These are phyloP conservation scores for Gordius sp. DNA, from an alignment of 2,888 invertebrate genomes.

Conservation along the genomic window DNA sequence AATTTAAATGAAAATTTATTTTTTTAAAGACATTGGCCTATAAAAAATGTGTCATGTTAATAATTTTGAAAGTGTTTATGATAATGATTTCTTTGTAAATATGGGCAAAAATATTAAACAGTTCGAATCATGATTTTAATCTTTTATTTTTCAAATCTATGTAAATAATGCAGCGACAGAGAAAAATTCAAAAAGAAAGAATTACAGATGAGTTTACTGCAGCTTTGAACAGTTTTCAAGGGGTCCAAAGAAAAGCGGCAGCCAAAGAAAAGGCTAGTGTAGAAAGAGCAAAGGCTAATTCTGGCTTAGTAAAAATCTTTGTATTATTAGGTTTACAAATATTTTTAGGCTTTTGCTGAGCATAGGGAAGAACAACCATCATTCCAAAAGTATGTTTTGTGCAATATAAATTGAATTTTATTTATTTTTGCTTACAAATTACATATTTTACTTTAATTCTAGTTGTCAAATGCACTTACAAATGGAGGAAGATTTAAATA, in stretches of 20 bases:
- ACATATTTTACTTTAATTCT: too few species aligned
- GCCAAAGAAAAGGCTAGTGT: constrained; percentile 69
- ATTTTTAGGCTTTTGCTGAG: not conserved
- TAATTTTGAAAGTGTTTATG: too few species aligned
- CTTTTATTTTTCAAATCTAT: constrained; percentile 1
- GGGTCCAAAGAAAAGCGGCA: constrained; percentile 51
- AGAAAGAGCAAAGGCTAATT: constrained; percentile 29
- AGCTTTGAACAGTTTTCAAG: constrained; percentile 59
- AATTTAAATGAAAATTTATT: too few species aligned
- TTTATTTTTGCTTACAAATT: too few species aligned
- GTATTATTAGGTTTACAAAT: not conserved
- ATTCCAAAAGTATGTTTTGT: not conserved
- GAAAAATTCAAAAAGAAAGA: constrained; percentile 48
- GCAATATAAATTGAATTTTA: too few species aligned
- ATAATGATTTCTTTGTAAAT: too few species aligned
- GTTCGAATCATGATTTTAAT: not conserved
- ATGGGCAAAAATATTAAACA: too few species aligned
- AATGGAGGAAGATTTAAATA: constrained; percentile 54
- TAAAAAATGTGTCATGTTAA: too few species aligned
- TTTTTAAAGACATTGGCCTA: too few species aligned
- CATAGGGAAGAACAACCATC: not conserved
- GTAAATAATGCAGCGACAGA: not conserved
- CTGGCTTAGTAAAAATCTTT: not conserved
- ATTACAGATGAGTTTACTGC: constrained; percentile 68
- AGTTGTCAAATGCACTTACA: constrained; percentile 30